Evolutionary conservation across 2,888 invertebrate genomes (phyloP), one percentile per base, ranked within the genome.

Genomic region (Papilio protenor): DNA sequence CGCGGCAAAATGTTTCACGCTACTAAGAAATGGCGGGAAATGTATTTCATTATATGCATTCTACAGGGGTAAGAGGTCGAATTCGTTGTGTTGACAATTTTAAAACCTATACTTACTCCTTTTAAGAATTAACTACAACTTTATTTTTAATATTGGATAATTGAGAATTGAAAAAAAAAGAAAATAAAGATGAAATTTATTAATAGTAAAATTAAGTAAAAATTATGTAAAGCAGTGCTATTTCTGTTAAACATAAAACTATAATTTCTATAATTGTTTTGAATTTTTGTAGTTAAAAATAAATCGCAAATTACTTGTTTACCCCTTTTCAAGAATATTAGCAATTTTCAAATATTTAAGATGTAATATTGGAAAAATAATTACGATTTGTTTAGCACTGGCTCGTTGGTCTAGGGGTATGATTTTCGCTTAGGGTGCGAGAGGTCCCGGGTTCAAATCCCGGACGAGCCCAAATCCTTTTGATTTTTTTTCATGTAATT

Each of bases 351-450:
- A 16, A 52, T 4, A 6, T 55, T n/a, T 1, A 10, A 55, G 10
- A 2, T n/a, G 23, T 2, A 59, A 23, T 59, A 12, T 59, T 12
- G 1, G 27, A 14, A 61, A 3, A 1, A 59, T 61, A 33, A 61
- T 33, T 61, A 33, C 61, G 6, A 16, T 16, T 12, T 12, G 16
- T 10, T 2, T 64, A 2, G 0, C 14, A 77, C 40, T 84, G 85
- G 84, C 93, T 94, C 93, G 93, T 94, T 94, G 94, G 94, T 94
- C 94, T 94, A 94, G 94, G 93, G 93, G 94, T 94, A 94, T 94
- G 93, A 93, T 94, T 94, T 93, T 93, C 93, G 93, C 93, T 94
- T 94, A 92, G 93, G 94, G 93, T 94, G 94, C 93, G 93, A 93
- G 93, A 92, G 94, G 94, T 94, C 94, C 94, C 93, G 93, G 78